Base-by-base conservation (phyloP, 2,888 invertebrate species). In the Hirtodrosophila alboralis region DNA sequence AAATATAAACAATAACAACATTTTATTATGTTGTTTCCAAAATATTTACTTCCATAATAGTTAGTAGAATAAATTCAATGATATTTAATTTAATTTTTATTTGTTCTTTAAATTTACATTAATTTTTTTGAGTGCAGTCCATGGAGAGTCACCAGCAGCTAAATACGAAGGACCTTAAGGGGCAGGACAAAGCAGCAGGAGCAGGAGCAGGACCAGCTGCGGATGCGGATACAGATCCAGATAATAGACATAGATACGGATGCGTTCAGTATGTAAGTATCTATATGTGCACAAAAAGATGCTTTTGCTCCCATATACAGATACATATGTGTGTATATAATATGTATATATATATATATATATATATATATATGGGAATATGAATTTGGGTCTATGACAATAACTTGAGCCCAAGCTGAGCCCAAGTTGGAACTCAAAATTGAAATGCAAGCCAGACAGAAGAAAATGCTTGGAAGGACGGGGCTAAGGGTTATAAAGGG, bases 391-490 rank as follows among this genome's bases (percentile, higher is more conserved):
- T 61, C 65, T 47, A 77, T 74, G 54, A 56, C 52, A 59, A 76
- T 69, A 78, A 62, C 51, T 73, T 54, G 61, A 61, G 27, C 40
- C 53, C 53, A 37, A 63, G 44, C 53, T 56, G 37, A 68, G 79
- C 47, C 58, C 51, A 30, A 66, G 54, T 67, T 56, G 33, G 51
- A 67, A 49, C 60, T 52, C 53, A 54, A 77, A n/a, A 74, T 77
- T 74, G 81, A 78, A 78, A 78, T 70, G 59, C 79, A 37, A 60
- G 47, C 23, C 36, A n/a, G 30, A 30, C n/a, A n/a, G n/a, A n/a
- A n/a, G n/a, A n/a, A n/a, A n/a, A n/a, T n/a, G 7, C 21, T 23
- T 3, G 23, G 13, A 4, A 12, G 14, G 9, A 1, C 10, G 21
- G 1, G 23, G 8, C 3, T 21, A 23, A 6, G 4, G 23, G 7